Conservation (phyloP, 1,140 invertebrate species). For the Ceratoteleas bidentatus region DNA sequence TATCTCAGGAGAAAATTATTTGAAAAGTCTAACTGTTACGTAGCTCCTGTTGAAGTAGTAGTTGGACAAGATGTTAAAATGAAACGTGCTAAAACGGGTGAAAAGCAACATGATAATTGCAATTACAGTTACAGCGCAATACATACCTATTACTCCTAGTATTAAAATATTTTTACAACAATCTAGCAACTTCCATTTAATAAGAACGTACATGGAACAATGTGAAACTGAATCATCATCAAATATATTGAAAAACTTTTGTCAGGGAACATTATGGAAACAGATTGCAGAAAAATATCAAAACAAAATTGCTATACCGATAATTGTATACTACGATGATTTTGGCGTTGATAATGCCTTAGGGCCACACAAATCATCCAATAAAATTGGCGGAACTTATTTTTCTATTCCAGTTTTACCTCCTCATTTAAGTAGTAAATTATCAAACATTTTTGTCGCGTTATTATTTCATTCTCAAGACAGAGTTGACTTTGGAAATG, state of each 20-base stretch:
- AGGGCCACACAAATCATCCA: constrained; percentile 1
- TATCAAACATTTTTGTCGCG: constrained; percentile 1
- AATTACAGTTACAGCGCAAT: no score
- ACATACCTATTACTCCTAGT: no score
- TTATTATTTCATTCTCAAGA: constrained; percentile 4
- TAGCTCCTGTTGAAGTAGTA: no score
- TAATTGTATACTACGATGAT: constrained; percentile 7
- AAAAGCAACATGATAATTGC: no score
- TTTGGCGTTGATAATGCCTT: background rate
- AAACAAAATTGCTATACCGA: constrained; percentile 3
- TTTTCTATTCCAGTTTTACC: constrained; percentile 1
- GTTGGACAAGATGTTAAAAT: no score
- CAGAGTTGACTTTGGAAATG: background rate
- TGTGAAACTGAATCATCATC: no score
- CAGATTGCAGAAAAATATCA: background rate
- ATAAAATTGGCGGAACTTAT: background rate
- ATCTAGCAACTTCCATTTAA: no score
- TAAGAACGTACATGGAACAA: no score
- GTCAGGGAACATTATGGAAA: constrained; percentile 12
- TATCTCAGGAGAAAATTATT: no score
- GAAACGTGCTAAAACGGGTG: no score
- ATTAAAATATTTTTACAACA: no score
- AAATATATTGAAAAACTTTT: constrained; percentile 12
- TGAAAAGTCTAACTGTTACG: no score
- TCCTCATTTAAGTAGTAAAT: background rate